Conservation (phyloP, 2,113 vertebrate species). For the Ariopsis seemanni region DNA sequence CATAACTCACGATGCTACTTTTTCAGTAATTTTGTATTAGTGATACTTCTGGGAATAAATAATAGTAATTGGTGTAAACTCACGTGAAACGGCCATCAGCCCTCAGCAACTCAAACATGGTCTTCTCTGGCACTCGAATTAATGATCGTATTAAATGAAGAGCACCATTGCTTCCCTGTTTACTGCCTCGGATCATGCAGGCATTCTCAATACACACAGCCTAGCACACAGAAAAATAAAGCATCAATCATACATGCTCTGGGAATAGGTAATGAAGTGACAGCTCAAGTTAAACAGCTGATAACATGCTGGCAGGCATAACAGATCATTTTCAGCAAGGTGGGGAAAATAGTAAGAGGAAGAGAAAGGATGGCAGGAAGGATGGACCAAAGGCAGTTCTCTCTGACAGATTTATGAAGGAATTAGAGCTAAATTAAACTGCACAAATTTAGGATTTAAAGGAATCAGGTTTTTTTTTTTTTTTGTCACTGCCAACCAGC, state of each 20-base stretch:
- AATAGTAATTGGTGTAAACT: slow-evolving; percentile 1
- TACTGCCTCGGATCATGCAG: slow-evolving; percentile 90
- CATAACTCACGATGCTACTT: not conserved
- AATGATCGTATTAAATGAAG: slow-evolving; percentile 86
- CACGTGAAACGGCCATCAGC: slow-evolving; percentile 92
- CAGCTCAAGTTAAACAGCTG: not conserved
- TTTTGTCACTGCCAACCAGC: not conserved
- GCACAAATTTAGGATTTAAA: not conserved
- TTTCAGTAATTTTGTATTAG: not conserved
- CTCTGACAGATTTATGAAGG: not conserved
- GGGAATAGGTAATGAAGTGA: not conserved
- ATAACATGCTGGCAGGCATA: not conserved
- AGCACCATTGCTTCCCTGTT: slow-evolving; percentile 88
- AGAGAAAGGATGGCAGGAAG: not conserved
- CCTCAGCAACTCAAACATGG: slow-evolving; percentile 77
- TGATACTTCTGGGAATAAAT: not conserved
- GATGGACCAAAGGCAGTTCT: slow-evolving; percentile 2
- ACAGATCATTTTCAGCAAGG: not conserved
- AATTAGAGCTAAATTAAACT: not conserved
- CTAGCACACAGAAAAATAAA: slow-evolving; percentile 65
- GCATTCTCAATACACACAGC: slow-evolving; percentile 94
- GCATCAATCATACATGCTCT: slow-evolving; percentile 16
- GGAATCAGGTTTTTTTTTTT: not conserved
- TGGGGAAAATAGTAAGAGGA: not conserved
- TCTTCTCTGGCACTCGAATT: slow-evolving; percentile 83